These are phyloP conservation scores for Gambelia wislizenii DNA, from an alignment of 2,797 vertebrate species.

Conservation along the genomic window DNA sequence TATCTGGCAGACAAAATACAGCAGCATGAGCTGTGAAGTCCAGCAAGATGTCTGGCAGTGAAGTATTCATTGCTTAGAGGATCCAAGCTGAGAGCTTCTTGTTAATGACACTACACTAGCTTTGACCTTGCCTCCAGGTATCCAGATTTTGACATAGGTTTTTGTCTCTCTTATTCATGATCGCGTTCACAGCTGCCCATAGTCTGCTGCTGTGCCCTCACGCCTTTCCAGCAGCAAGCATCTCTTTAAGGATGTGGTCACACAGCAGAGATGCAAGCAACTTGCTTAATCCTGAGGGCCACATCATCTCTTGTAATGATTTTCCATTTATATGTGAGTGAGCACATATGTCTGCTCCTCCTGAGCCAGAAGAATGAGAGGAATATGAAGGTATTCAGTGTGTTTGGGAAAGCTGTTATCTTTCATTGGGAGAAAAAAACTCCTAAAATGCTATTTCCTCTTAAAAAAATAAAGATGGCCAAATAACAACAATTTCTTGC, in stretches of 20 bases:
- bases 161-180: slow-evolving; percentile 63
- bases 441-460: neutral
- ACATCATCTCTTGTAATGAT: neutral
- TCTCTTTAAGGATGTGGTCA: slow-evolving; percentile 61
- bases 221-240: slow-evolving; percentile 44
- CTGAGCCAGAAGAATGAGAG: neutral
- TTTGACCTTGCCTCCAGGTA: slow-evolving; percentile 78
- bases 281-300: neutral
- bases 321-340: neutral
- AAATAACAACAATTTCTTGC: too few relatives aligned
- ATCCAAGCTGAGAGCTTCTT: slow-evolving; percentile 70
- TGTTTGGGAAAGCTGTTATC: neutral
- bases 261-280: slow-evolving; percentile 24
- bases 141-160: slow-evolving; percentile 55
- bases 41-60: slow-evolving; percentile 67
- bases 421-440: neutral
- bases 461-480: neutral
- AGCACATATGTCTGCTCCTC: neutral
- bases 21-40: slow-evolving; percentile 56
- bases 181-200: slow-evolving; percentile 44
- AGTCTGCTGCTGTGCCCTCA: slow-evolving; percentile 47
- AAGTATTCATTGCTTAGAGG: slow-evolving; percentile 63
- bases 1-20: slow-evolving; percentile 67
- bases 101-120: slow-evolving; percentile 66
- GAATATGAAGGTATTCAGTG: neutral